Conservation (phyloP, 2,113 vertebrate species). For the Rhinolophus ferrumequinum region DNA sequence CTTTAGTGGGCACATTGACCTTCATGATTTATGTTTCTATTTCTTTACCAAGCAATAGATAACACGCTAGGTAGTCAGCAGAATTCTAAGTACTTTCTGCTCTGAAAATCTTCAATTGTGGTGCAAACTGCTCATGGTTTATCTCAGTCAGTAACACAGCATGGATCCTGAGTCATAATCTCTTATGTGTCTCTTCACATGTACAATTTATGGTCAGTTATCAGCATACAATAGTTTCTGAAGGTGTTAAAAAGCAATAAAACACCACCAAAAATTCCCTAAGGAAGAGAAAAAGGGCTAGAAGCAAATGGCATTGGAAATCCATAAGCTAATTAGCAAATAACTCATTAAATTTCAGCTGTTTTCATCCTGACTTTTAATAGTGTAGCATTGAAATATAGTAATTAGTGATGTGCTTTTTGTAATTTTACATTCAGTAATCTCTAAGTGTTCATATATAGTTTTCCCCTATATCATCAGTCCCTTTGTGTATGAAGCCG, state of each 20-base stretch:
- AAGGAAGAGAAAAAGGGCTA: neutral
- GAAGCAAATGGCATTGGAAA: conserved; percentile 57
- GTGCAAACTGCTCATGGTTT: neutral
- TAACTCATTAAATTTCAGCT: conserved; percentile 50
- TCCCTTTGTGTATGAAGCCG: neutral
- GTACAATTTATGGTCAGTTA: conserved; percentile 11
- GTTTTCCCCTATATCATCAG: neutral
- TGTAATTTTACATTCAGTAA: conserved; percentile 33
- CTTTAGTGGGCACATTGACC: neutral
- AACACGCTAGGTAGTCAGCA: neutral
- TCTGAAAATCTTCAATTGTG: neutral
- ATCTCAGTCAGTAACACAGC: conserved; percentile 23
- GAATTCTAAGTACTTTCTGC: conserved; percentile 17
- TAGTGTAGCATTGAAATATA: conserved; percentile 31
- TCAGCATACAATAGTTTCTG: neutral
- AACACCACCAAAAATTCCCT: conserved; percentile 1
- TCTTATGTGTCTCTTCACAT: neutral
- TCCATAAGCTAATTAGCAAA: conserved; percentile 50
- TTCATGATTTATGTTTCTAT: neutral
- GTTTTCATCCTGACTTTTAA: conserved; percentile 49
- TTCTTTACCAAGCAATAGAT: neutral
- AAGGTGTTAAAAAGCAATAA: neutral
- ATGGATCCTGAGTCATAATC: conserved; percentile 43
- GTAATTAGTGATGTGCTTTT: conserved; percentile 37
- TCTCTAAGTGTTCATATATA: neutral